These are phyloP conservation scores for Chaetogeoica ovagalla DNA, from an alignment of 2,888 invertebrate species.

Conservation along the genomic window DNA sequence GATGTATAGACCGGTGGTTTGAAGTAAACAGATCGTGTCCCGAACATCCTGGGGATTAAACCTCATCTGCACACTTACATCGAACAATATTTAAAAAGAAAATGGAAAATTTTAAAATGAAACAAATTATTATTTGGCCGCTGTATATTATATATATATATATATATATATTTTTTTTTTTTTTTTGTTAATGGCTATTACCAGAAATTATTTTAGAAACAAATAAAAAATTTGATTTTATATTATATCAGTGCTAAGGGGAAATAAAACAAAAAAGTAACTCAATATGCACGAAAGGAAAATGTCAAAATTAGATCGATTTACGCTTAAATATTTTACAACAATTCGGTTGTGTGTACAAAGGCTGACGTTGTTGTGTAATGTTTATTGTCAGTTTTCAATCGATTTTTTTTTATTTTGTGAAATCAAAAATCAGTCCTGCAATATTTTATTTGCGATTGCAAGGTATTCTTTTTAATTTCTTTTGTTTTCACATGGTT, in stretches of 20 bases:
- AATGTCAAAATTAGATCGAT: slow-evolving; percentile 8
- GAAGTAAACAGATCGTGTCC: slow-evolving; percentile 98
- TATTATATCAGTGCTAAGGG: slow-evolving; percentile 17
- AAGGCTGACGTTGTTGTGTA: slow-evolving; percentile 29
- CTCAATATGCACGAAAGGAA: slow-evolving; percentile 7
- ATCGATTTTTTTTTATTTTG: slow-evolving; percentile 10
- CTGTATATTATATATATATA: background rate
- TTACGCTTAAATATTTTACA: slow-evolving; percentile 39
- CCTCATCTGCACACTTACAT: background rate
- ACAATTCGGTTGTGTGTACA: slow-evolving; percentile 45
- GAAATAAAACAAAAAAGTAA: background rate
- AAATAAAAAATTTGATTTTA: background rate
- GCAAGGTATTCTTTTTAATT: background rate
- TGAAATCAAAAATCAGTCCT: slow-evolving; percentile 1
- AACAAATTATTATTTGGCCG: slow-evolving; percentile 4
- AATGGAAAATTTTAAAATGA: slow-evolving; percentile 11
- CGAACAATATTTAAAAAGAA: slow-evolving; percentile 23
- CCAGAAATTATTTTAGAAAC: slow-evolving; percentile 6
- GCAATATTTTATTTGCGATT: slow-evolving; percentile 7
- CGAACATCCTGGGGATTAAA: slow-evolving; percentile 92
- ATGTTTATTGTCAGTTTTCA: slow-evolving; percentile 7
- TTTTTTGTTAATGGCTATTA: background rate
- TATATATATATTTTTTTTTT: background rate
- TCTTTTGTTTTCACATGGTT: slow-evolving; percentile 10
- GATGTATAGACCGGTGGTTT: slow-evolving; percentile 99